Evolutionary conservation across 1,140 invertebrate species (phyloP), one percentile per base, ranked within the genome.

Genomic region (Ceratoteleas bidentatus): DNA sequence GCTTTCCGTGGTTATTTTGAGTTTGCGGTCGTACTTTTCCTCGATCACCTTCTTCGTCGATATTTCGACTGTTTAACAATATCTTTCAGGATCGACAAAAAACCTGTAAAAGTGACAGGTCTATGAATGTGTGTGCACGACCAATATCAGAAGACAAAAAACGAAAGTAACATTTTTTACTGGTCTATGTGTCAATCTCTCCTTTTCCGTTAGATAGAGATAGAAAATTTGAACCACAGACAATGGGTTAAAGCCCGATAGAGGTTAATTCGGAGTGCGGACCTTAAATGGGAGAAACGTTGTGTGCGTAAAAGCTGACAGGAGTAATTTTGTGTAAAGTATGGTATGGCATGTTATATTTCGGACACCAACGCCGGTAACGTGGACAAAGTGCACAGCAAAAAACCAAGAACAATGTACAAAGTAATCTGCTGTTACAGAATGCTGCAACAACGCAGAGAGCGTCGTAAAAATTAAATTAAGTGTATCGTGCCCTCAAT

Each of bases 1-100:
- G 13, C 49, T 77, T 61, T 47, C 56, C 16, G 16, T n/a, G 10
- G 8, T 24, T 24, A 24, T 24, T 24, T 24, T 56, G 47, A 57
- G 56, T 53, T 72, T 47, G 50, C 6, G 32, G 53, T 54, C 24
- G 47, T 34, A 49, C 6, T 49, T 49, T 49, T 13, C 10, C 24
- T 24, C 24, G 24, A 2, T 24, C 24, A 4, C 24, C 24, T 1
- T 24, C 24, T 43, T 43, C 40, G 40, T 6, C 2, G 40, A 1
- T 43, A 10, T 43, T 43, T 43, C 40, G 40, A 9, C 24, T 24
- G 24, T 24, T 24, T 24, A n/a, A n/a, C n/a, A n/a, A n/a, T n/a
- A n/a, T n/a, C n/a, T n/a, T n/a, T n/a, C n/a, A n/a, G n/a, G n/a
- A n/a, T n/a, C n/a, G n/a, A n/a, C n/a, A n/a, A n/a, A n/a, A n/a